phyloP scores from a whole-genome alignment of 2,797 vertebrate genomes.

The Heliangelus exortis region DNA sequence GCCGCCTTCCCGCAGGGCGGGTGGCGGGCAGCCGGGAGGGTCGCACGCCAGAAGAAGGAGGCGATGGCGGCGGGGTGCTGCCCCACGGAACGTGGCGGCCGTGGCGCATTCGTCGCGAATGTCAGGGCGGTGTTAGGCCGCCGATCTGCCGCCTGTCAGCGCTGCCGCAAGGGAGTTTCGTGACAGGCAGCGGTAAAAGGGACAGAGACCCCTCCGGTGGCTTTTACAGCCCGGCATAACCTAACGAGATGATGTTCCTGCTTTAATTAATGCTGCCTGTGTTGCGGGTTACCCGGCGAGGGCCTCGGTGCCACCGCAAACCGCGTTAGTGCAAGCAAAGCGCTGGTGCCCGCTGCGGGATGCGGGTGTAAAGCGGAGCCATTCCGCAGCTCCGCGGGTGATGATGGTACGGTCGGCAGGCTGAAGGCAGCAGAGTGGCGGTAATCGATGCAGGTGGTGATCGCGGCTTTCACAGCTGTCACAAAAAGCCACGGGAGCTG shows the following conservation, averaged over 20 bases:
- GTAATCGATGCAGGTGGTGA: fast-evolving
- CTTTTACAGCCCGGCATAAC: fast-evolving
- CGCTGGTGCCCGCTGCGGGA: fast-evolving
- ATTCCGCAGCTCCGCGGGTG: fast-evolving
- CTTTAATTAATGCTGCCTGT: background rate
- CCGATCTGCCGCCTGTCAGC: background rate
- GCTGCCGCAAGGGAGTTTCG: background rate
- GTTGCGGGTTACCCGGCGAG: fast-evolving
- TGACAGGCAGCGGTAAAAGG: background rate
- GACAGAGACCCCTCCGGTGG: no score
- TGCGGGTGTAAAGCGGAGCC: background rate
- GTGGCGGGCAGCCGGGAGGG: background rate
- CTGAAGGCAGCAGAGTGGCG: fast-evolving
- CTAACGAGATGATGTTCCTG: fast-evolving
- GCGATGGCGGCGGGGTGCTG: background rate
- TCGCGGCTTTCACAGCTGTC: fast-evolving
- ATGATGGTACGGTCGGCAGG: fast-evolving
- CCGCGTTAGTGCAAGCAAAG: background rate
- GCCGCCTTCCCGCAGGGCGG: background rate
- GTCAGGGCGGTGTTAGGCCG: background rate
- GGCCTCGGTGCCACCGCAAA: background rate
- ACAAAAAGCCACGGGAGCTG: fast-evolving
- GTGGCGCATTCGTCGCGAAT: background rate
- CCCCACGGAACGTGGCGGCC: no score
- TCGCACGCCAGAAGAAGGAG: fast-evolving